Evolutionary conservation across 2,888 invertebrate genomes (phyloP), one percentile per base, ranked within the genome.

Genomic region (Clanis bilineata): DNA sequence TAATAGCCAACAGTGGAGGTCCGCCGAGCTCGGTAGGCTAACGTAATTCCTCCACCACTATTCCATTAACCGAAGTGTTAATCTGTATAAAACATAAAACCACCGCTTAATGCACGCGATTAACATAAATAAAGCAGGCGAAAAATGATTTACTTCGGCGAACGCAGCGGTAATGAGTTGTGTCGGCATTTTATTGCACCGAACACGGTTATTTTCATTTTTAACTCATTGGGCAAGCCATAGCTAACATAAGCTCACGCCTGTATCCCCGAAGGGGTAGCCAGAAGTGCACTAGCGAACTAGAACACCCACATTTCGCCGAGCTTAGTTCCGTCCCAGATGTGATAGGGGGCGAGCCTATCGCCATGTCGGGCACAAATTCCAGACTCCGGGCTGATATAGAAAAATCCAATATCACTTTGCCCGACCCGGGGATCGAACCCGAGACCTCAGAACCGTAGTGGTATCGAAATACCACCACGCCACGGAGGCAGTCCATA

Each of bases 11-110:
- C 67, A 64, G 67, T 61, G 60, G 58, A 58, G 56, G 58, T 61
- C 58, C 66, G 61, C 45, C 51, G 41, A 61, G 63, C 66, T 66
- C 68, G 69, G 64, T 69, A 62, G 68, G 67, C 72, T 75, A 75
- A 75, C 74, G 69, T 72, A 71, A 77, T 77, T 71, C 66, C 60
- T 54, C 63, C 70, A 72, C 76, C 79, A 71, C 73, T 70, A 76
- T 79, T 69, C 72, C 80, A 82, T 82, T 83, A 83, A 77, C 74
- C 67, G 72, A 79, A 82, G 88, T 86, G 88, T 86, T 86, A 84
- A 86, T 82, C 78, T 76, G 74, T 77, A 81, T 82, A 82, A 83
- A 83, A 73, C 74, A 77, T 77, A 79, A 75, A 74, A 76, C 80
- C 81, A 70, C 79, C 71, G 67, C 68, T 74, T 73, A 72, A 79